Conservation (phyloP, 2,113 vertebrate genomes). For the Salminus brasiliensis region DNA sequence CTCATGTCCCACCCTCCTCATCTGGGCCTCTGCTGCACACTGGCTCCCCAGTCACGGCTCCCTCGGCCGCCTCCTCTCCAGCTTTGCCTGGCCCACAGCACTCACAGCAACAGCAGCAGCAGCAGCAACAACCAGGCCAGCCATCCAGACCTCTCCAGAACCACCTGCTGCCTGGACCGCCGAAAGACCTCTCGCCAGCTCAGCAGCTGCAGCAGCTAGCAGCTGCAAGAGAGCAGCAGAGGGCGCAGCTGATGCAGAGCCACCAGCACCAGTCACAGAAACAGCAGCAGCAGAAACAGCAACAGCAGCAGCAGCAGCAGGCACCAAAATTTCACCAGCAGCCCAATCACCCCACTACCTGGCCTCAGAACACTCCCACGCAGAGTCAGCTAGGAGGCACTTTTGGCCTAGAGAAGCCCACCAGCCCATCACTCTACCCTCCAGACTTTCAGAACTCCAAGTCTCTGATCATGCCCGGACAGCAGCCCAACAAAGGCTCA, state of each 20-base stretch:
- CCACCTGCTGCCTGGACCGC: slow-evolving; percentile 69
- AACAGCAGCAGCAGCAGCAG: slow-evolving; percentile 78
- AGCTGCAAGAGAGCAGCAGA: slow-evolving; percentile 86
- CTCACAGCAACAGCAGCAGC: slow-evolving; percentile 65
- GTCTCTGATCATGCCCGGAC: slow-evolving; percentile 80
- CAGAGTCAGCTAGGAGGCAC: slow-evolving; percentile 82
- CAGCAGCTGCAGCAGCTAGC: slow-evolving; percentile 85
- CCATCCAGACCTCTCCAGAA: slow-evolving; percentile 73
- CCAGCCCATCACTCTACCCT: slow-evolving; percentile 86
- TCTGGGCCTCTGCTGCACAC: slow-evolving; percentile 83
- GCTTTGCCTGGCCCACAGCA: slow-evolving; percentile 76
- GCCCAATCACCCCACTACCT: slow-evolving; percentile 80
- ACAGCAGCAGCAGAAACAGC: slow-evolving; percentile 84
- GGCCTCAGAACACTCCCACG: slow-evolving; percentile 82
- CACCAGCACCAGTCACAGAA: slow-evolving; percentile 87
- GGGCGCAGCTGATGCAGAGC: slow-evolving; percentile 89
- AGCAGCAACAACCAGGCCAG: slow-evolving; percentile 70
- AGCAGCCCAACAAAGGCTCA: slow-evolving; percentile 85
- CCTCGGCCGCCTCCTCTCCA: slow-evolving; percentile 80
- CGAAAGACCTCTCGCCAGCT: slow-evolving; percentile 83
- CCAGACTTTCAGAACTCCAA: slow-evolving; percentile 87
- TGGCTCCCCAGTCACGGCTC: slow-evolving; percentile 72
- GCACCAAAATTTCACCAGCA: slow-evolving; percentile 67
- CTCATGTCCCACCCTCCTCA: slow-evolving; percentile 84
- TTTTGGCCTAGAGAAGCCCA: slow-evolving; percentile 87